A percentile compares a stretch with the other conserved stretches of the same genome.
Conservation (phyloP, 2,888 invertebrate species). For the Chouioia cunea region DNA sequence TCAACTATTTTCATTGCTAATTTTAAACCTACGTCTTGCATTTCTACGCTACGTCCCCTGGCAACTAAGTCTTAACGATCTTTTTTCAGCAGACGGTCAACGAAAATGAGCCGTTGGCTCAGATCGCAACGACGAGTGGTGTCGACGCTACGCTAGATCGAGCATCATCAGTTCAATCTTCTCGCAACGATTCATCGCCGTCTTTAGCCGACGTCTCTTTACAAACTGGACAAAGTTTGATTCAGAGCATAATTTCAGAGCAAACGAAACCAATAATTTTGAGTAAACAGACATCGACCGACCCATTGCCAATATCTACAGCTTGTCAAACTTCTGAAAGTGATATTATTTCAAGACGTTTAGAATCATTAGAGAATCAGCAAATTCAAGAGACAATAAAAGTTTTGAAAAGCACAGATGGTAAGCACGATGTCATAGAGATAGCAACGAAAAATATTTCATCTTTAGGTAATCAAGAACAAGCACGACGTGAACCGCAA, state of each 20-base stretch:
- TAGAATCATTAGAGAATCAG: slow-evolving; percentile 46
- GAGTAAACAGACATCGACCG: slow-evolving; percentile 62
- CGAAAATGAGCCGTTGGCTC: slow-evolving; percentile 50
- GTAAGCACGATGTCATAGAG: slow-evolving; percentile 65
- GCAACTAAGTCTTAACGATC: slow-evolving; percentile 44
- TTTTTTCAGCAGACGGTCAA: slow-evolving; percentile 55
- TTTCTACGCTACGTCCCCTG: slow-evolving; percentile 39
- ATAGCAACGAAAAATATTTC: slow-evolving; percentile 65
- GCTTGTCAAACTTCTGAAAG: slow-evolving; percentile 56
- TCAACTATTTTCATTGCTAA: slow-evolving; percentile 47
- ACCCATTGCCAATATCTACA: slow-evolving; percentile 54
- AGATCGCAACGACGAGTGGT: slow-evolving; percentile 50
- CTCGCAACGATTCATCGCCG: slow-evolving; percentile 55
- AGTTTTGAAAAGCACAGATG: slow-evolving; percentile 62
- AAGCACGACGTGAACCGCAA: slow-evolving; percentile 44
- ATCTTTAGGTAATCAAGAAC: slow-evolving; percentile 44
- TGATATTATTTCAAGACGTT: slow-evolving; percentile 46
- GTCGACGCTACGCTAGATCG: slow-evolving; percentile 63
- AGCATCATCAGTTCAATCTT: slow-evolving; percentile 62
- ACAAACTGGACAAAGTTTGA: slow-evolving; percentile 64
- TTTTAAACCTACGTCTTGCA: slow-evolving; percentile 45
- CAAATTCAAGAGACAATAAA: slow-evolving; percentile 63
- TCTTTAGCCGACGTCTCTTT: slow-evolving; percentile 64
- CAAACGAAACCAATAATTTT: slow-evolving; percentile 56
- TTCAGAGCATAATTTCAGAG: slow-evolving; percentile 51